Conservation (phyloP, 1,140 invertebrate genomes). For the Psilanteris sp. region DNA sequence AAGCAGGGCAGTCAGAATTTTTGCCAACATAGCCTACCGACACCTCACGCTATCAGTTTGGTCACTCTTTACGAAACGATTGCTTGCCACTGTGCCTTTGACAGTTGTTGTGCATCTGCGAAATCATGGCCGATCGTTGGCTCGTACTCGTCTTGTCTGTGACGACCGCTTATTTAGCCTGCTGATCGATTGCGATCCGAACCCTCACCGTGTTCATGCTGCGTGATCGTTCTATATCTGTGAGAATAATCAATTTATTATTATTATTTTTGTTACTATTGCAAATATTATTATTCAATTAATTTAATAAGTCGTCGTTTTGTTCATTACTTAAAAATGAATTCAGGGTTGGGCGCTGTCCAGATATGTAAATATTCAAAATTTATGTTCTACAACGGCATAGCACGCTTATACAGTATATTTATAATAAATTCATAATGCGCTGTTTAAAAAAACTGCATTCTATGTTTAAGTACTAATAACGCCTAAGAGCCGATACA, state of each 20-base stretch:
- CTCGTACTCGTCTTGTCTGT: slow-evolving; percentile 59
- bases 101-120: slow-evolving; percentile 56
- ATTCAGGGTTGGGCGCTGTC: too few relatives aligned
- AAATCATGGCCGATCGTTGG: slow-evolving; percentile 54
- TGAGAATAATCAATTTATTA: slow-evolving; percentile 39
- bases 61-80: slow-evolving; percentile 41
- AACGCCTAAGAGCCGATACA: too few relatives aligned
- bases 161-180: slow-evolving; percentile 49
- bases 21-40: slow-evolving; percentile 33
- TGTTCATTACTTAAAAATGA: neutral
- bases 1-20: slow-evolving; percentile 20
- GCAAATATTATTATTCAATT: too few relatives aligned
- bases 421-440: too few relatives aligned
- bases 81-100: slow-evolving; percentile 56
- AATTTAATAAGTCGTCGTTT: too few relatives aligned
- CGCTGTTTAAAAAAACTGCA: too few relatives aligned
- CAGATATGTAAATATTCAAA: too few relatives aligned
- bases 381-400: too few relatives aligned
- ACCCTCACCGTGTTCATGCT: slow-evolving; percentile 47
- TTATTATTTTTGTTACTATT: too few relatives aligned
- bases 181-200: slow-evolving; percentile 44
- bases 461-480: too few relatives aligned
- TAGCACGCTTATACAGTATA: too few relatives aligned
- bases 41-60: slow-evolving; percentile 45
- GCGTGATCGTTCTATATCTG: slow-evolving; percentile 51